phyloP scores from a whole-genome alignment of 2,797 vertebrate genomes.

The Knipowitschia caucasica region DNA sequence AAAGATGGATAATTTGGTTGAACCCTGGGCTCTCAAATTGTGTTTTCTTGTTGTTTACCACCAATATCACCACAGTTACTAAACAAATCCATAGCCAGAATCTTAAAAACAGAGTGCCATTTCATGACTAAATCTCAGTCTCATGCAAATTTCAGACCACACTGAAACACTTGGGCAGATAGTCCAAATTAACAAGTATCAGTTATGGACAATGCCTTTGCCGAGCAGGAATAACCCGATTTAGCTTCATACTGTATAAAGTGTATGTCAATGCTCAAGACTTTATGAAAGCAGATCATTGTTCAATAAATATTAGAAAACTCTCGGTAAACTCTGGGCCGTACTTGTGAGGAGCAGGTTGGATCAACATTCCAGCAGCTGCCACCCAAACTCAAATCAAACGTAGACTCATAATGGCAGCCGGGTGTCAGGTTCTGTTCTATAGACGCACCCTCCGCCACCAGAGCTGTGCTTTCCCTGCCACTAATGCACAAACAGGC shows the following conservation, averaged over 20 bases:
- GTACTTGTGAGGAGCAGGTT: conserved; percentile 22
- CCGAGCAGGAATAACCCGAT: background rate
- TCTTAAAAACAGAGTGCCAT: background rate
- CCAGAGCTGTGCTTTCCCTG: conserved; percentile 19
- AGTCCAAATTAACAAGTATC: conserved; percentile 6
- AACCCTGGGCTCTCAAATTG: background rate
- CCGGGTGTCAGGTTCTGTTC: conserved; percentile 44
- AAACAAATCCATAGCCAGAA: background rate
- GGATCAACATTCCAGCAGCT: conserved; percentile 46
- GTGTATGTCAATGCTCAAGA: background rate
- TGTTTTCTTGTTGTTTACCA: conserved; percentile 1
- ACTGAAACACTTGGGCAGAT: background rate
- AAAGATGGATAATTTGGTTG: background rate
- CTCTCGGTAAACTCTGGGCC: conserved; percentile 9
- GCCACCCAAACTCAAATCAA: conserved; percentile 34
- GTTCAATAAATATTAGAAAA: background rate
- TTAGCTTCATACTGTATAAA: background rate
- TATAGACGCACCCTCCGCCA: conserved; percentile 40
- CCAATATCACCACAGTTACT: no score
- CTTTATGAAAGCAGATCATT: conserved; percentile 17
- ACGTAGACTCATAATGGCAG: conserved; percentile 34
- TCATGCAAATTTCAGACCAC: conserved; percentile 1
- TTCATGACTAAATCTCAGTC: conserved; percentile 4
- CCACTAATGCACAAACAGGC: conserved; percentile 28
- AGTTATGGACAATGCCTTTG: background rate